Base-by-base conservation (phyloP, 2,797 vertebrate genomes). In the Knipowitschia caucasica region DNA sequence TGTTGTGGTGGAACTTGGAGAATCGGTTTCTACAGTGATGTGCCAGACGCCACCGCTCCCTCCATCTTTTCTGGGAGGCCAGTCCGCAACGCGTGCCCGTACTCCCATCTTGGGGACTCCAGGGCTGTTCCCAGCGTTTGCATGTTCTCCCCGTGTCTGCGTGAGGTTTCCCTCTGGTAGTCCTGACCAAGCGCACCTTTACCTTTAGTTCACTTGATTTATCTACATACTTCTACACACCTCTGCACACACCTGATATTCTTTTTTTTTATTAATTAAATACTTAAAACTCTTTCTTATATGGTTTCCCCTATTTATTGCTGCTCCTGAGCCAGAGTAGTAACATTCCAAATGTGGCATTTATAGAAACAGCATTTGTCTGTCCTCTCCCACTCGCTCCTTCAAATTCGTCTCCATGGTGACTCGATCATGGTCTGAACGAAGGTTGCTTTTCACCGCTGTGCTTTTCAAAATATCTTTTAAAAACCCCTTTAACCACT, bases 101-200 rank as follows among this genome's bases (percentile, higher is more conserved):
- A 99, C 97, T 2, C 97, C 97, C 97, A 99, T 99, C 72, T 98
- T 98, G 26, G 97, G 97, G 59, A 99, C 96, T n/a, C 94, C 94
- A 0, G 97, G 96, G 20, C 92, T 98, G 29, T 93, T 93, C 64
- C 80, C 85, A 0, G 80, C 73, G 58, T 63, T 75, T n/a, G n/a
- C n/a, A n/a, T n/a, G n/a, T n/a, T n/a, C n/a, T n/a, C n/a, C n/a
- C n/a, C n/a, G n/a, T n/a, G n/a, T n/a, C n/a, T n/a, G n/a, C n/a
- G n/a, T n/a, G n/a, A n/a, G n/a, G n/a, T n/a, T n/a, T n/a, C n/a
- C n/a, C n/a, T n/a, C n/a, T n/a, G n/a, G n/a, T n/a, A n/a, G n/a
- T n/a, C n/a, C n/a, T n/a, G n/a, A n/a, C n/a, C n/a, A n/a, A n/a
- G n/a, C n/a, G n/a, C n/a, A n/a, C n/a, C n/a, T n/a, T n/a, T n/a